Percentiles rank a stretch among this genome's conserved stretches.
phyloP scores from a whole-genome alignment of 1,140 invertebrate species.

The Dinoponera quadriceps region DNA sequence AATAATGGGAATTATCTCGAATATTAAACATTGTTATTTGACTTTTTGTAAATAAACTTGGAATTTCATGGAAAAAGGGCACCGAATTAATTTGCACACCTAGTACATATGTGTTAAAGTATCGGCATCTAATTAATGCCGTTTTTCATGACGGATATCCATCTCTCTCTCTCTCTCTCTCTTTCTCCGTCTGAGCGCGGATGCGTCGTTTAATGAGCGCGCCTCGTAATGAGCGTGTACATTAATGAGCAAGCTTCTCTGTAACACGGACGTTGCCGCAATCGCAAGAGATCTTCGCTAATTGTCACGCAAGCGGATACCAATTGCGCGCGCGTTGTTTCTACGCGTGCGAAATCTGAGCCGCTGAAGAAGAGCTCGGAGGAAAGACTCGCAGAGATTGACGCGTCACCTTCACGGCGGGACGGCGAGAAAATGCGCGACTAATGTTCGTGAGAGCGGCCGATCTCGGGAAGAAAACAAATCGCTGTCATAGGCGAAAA shows the following conservation, averaged over 20 bases:
- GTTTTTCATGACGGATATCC: conserved; percentile 1
- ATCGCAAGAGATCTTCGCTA: conserved; percentile 46
- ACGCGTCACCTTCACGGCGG: conserved; percentile 16
- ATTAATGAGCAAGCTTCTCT: conserved; percentile 49
- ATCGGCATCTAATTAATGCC: conserved; percentile 3
- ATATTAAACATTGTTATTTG: no score
- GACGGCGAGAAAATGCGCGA: conserved; percentile 1
- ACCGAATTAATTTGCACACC: no score
- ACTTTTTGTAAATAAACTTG: no score
- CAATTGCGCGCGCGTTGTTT: neutral
- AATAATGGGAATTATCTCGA: no score
- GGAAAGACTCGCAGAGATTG: conserved; percentile 15
- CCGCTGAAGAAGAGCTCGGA: no score
- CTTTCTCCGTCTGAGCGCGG: neutral
- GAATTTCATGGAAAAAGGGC: no score
- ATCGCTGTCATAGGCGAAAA: no score
- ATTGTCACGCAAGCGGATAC: conserved; percentile 51
- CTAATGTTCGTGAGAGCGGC: conserved; percentile 17
- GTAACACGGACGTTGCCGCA: conserved; percentile 44
- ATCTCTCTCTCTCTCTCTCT: no score
- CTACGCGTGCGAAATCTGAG: conserved; percentile 22
- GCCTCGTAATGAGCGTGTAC: conserved; percentile 33
- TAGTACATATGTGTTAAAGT: conserved; percentile 2
- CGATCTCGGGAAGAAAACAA: neutral
- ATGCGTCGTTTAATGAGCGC: conserved; percentile 16